Conservation (phyloP, 2,888 invertebrate genomes). For the Pherbina coryleti region DNA sequence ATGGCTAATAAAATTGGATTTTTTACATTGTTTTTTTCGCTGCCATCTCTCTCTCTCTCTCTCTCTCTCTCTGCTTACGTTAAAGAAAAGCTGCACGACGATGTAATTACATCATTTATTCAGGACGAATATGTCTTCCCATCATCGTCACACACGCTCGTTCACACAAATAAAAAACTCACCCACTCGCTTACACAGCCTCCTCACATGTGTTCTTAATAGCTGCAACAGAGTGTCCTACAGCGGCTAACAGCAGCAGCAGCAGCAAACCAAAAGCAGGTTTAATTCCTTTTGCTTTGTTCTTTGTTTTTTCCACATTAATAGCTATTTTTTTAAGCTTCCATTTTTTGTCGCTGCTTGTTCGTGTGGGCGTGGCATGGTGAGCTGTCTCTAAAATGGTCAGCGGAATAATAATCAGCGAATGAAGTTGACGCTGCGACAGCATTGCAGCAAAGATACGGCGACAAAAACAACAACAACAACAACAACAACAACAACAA, state of each 20-base stretch:
- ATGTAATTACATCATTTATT: slow-evolving; percentile 67
- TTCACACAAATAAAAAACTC: background rate
- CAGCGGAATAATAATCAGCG: slow-evolving; percentile 62
- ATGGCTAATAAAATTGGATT: background rate
- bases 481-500: background rate
- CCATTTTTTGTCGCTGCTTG: too few species aligned
- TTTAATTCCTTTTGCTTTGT: slow-evolving; percentile 45
- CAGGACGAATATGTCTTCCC: slow-evolving; percentile 55
- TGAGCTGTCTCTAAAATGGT: slow-evolving; percentile 53
- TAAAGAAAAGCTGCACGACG: slow-evolving; percentile 54
- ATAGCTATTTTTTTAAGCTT: too few species aligned
- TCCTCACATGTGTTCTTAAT: slow-evolving; percentile 22
- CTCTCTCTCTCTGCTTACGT: background rate
- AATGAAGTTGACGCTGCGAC: slow-evolving; percentile 50
- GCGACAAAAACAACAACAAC: background rate
- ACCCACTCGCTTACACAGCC: background rate
- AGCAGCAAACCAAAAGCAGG: slow-evolving; percentile 50
- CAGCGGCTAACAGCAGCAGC: slow-evolving; percentile 40
- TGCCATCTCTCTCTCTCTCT: background rate
- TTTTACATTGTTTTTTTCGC: background rate
- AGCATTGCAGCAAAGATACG: slow-evolving; percentile 43
- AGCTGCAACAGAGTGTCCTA: slow-evolving; percentile 30
- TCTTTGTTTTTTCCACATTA: slow-evolving; percentile 22
- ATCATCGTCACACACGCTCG: background rate
- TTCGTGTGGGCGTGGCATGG: background rate